Conservation (phyloP, 2,797 vertebrate genomes). For the Dipus sagitta region DNA sequence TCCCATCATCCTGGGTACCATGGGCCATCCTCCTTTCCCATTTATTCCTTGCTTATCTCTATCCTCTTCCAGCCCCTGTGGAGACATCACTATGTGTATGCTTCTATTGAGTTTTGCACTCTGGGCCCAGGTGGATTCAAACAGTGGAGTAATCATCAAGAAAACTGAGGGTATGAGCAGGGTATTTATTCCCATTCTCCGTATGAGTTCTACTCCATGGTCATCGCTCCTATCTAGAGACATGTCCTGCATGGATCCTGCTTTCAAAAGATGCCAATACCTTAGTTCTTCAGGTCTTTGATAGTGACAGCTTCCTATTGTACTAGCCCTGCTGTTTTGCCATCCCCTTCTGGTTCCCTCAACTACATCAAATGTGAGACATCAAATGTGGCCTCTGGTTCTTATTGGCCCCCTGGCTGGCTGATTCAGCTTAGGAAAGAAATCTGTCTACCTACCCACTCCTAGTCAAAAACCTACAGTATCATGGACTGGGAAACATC, state of each 20-base stretch:
- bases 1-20: too few species aligned
- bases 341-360: neutral
- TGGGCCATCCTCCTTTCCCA: neutral
- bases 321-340: too few species aligned
- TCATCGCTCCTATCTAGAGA: neutral
- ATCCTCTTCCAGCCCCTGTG: neutral
- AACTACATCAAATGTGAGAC: neutral
- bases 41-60: neutral
- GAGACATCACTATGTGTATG: fast-evolving
- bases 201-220: neutral
- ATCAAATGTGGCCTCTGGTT: neutral
- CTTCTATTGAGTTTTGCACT: neutral
- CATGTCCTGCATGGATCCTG: neutral
- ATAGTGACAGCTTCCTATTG: neutral
- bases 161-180: too few species aligned
- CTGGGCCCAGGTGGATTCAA: neutral
- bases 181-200: neutral
- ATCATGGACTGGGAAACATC: neutral
- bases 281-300: neutral
- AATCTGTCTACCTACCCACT: neutral
- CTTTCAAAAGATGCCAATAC: neutral
- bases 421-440: neutral
- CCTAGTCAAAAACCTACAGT: neutral
- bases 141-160: neutral
- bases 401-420: neutral